Evolutionary conservation across 1,140 invertebrate genomes (phyloP), one percentile per base, ranked within the genome.

Genomic region (Zaprionus africanus): DNA sequence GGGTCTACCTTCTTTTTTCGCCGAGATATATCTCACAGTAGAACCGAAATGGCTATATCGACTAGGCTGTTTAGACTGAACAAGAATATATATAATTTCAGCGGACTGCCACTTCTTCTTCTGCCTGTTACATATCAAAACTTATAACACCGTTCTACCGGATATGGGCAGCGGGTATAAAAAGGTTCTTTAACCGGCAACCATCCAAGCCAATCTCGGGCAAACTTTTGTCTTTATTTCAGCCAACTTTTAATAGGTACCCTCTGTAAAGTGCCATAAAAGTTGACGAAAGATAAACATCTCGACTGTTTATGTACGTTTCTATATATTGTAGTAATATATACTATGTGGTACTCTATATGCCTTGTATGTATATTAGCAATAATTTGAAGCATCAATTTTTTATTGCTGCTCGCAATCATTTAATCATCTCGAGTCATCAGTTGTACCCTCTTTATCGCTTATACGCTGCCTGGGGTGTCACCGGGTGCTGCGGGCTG

Each of bases 381-480:
- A 83, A 88, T 87, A 87, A 88, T 87, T 88, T 79, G 81, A 87
- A 64, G 60, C 73, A 90, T 84, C 76, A 60, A 90, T 81, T 90
- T 81, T 88, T 90, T 88, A 88, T 90, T 90, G 78, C 78, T 43
- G 61, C 78, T 81, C 56, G 84, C 85, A 90, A 88, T 88, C 84
- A 88, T 90, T 88, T 88, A 88, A 88, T 88, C 84, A 90, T 88
- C 85, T 90, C 75, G 78, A 88, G 81, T 81, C 84, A 90, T 90
- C 85, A 88, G 78, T 88, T 78, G 70, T 66, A 36, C 62, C 28
- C 60, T 51, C 64, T 36, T 68, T 65, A 53, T 63, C 58, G 68
- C 28, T 34, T 13, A 19, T 13, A 19, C 6, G 13, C 9, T 49
- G 41, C 46, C 31, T 2, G 60, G 56, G 62, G 34, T 26, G 22